Conservation (phyloP, 2,888 invertebrate genomes). For the Ferrisia virgata region DNA sequence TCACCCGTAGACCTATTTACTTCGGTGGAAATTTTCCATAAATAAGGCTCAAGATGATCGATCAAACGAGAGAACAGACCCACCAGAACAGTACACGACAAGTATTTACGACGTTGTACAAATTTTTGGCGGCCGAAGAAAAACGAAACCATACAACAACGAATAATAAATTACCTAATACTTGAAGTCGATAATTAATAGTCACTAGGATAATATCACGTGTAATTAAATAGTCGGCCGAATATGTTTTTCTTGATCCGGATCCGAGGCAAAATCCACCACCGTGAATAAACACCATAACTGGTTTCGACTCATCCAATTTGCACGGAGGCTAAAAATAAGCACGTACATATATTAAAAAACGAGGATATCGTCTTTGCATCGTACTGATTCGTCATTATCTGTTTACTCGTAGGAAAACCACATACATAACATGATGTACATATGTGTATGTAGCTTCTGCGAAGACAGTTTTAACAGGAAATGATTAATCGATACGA, state of each 20-base stretch:
- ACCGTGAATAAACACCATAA: constrained; percentile 73
- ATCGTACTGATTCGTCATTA: too few species aligned
- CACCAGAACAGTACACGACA: background rate
- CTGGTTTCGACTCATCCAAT: constrained; percentile 57
- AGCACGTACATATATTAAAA: background rate
- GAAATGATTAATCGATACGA: too few species aligned
- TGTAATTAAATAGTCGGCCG: constrained; percentile 63
- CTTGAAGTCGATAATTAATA: constrained; percentile 71
- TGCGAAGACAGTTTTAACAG: too few species aligned
- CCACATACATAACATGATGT: too few species aligned
- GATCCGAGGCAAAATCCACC: constrained; percentile 72
- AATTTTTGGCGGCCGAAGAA: too few species aligned
- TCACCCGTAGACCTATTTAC: background rate
- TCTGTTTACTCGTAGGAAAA: too few species aligned
- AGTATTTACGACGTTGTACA: too few species aligned
- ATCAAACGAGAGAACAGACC: background rate
- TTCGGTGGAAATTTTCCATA: too few species aligned
- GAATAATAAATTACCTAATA: constrained; percentile 55
- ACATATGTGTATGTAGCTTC: too few species aligned
- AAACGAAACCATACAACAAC: too few species aligned
- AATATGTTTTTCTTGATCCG: constrained; percentile 62
- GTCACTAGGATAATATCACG: constrained; percentile 70
- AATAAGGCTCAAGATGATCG: background rate
- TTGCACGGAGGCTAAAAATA: constrained; percentile 21
- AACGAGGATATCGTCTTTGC: too few species aligned